A percentile compares a stretch with the other conserved stretches of the same genome.
phyloP scores from a whole-genome alignment of 2,888 invertebrate species.

The Fabriciana adippe region DNA sequence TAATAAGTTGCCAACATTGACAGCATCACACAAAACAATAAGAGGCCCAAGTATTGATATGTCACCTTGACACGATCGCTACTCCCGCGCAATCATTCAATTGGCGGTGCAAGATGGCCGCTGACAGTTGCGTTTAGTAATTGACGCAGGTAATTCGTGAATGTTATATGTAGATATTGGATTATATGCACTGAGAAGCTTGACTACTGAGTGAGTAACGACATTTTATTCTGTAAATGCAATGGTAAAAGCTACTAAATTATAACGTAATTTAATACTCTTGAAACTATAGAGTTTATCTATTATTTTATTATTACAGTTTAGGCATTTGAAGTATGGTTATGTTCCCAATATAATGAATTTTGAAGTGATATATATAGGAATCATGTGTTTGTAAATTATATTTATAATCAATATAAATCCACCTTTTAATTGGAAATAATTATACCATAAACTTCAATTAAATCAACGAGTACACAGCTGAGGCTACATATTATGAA shows the following conservation, averaged over 20 bases:
- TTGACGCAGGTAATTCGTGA: constrained; percentile 29
- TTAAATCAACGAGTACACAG: too few relatives aligned
- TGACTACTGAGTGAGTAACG: neutral
- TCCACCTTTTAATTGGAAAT: too few relatives aligned
- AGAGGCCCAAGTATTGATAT: constrained; percentile 32
- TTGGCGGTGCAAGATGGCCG: constrained; percentile 70
- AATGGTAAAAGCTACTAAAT: too few relatives aligned
- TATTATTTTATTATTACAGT: neutral
- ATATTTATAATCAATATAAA: too few relatives aligned
- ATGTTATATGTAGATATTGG: constrained; percentile 1
- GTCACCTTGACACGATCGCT: constrained; percentile 68
- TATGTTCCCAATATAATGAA: too few relatives aligned
- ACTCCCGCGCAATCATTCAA: constrained; percentile 74
- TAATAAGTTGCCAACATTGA: neutral
- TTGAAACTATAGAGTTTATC: too few relatives aligned
- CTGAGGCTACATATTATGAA: too few relatives aligned
- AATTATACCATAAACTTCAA: too few relatives aligned
- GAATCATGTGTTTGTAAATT: too few relatives aligned
- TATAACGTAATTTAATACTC: too few relatives aligned
- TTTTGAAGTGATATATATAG: too few relatives aligned
- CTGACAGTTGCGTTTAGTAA: constrained; percentile 40
- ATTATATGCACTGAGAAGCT: neutral
- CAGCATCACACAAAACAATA: constrained; percentile 33
- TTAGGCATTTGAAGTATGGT: neutral
- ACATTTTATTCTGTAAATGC: too few relatives aligned